Conservation (phyloP, 2,113 vertebrate species). For the Caracal caracal region DNA sequence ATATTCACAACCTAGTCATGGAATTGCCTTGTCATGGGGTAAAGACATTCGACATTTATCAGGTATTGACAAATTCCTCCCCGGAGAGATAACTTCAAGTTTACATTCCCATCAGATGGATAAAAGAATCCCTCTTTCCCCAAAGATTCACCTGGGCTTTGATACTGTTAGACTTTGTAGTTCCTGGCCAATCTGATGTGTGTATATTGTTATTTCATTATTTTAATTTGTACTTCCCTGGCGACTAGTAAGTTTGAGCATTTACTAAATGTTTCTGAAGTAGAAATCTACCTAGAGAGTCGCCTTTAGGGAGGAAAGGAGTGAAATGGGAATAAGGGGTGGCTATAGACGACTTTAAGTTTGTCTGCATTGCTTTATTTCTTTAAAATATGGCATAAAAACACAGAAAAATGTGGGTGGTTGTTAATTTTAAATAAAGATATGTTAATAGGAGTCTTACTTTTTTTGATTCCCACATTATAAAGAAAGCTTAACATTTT, state of each 20-base stretch:
- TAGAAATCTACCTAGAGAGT: background rate
- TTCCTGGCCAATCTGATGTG: background rate
- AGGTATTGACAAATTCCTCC: background rate
- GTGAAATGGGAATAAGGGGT: background rate
- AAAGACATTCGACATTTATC: background rate
- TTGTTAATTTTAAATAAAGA: constrained; percentile 45
- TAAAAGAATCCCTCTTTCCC: background rate
- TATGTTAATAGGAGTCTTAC: background rate
- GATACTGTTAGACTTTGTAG: background rate
- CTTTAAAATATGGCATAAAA: constrained; percentile 15
- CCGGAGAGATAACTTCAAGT: background rate
- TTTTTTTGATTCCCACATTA: background rate
- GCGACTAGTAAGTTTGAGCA: background rate
- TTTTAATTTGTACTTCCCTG: background rate
- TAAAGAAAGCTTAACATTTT: background rate
- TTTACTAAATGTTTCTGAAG: constrained; percentile 29
- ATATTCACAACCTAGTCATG: background rate
- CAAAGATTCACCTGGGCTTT: background rate
- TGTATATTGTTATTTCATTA: background rate
- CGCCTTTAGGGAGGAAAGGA: background rate
- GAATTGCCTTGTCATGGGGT: background rate
- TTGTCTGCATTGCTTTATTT: background rate
- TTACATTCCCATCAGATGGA: background rate
- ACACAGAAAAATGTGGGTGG: background rate
- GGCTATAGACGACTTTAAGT: background rate